Percentiles rank a stretch among this genome's conserved stretches.
Conservation (phyloP, 2,113 vertebrate genomes). For the Platycercus adscitus region DNA sequence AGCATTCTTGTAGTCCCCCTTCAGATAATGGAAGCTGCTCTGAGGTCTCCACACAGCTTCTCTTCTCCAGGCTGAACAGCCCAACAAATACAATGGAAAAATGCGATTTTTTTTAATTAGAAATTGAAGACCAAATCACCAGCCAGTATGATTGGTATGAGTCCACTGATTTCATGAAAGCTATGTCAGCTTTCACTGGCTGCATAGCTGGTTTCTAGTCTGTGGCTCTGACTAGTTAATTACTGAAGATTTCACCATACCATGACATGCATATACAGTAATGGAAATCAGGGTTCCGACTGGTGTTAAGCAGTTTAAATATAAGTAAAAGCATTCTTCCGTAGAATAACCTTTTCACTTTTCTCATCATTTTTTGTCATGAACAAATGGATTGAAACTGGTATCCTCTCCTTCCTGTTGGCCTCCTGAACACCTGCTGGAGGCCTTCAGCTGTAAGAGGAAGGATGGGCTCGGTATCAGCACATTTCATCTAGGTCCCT, state of each 20-base stretch:
- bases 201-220: not conserved
- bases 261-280: not conserved
- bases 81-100: not conserved
- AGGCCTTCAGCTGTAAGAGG: not conserved
- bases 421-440: not conserved
- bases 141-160: not conserved
- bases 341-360: not conserved
- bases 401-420: not conserved
- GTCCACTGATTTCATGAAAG: not conserved
- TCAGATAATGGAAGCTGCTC: not conserved
- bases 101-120: not conserved
- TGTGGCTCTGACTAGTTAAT: not conserved
- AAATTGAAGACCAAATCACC: not conserved
- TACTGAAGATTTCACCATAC: not conserved
- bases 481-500: not conserved
- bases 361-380: not conserved
- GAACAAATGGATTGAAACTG: not conserved
- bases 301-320: not conserved
- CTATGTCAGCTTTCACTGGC: not conserved
- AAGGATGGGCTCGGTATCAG: not conserved
- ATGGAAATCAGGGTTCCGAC: not conserved
- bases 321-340: not conserved
- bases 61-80: not conserved
- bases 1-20: not conserved
- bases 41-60: not conserved